A percentile compares a stretch with the other conserved stretches of the same genome.
phyloP scores from a whole-genome alignment of 2,888 invertebrate species.

The Euproctis similis region DNA sequence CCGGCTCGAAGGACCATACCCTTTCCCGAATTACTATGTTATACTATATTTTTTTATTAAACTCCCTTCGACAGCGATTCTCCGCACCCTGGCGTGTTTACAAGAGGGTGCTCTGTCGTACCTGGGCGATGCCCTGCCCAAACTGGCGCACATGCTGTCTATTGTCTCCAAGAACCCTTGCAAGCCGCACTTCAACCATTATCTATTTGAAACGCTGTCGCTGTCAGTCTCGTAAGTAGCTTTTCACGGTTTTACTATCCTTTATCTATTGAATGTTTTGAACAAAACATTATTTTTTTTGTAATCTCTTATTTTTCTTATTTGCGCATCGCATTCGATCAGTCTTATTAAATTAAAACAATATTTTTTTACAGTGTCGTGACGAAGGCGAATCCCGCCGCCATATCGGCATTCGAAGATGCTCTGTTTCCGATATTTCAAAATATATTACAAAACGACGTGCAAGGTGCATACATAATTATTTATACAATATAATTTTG shows the following conservation, averaged over 20 bases:
- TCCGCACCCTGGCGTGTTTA: slow-evolving; percentile 88
- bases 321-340: background rate
- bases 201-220: slow-evolving; percentile 95
- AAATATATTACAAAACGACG: slow-evolving; percentile 94
- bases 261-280: too few species aligned
- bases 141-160: slow-evolving; percentile 88
- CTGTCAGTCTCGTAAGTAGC: slow-evolving; percentile 89
- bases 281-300: too few species aligned
- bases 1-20: too few species aligned
- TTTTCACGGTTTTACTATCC: too few species aligned
- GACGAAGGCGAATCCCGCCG: slow-evolving; percentile 85
- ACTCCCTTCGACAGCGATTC: slow-evolving; percentile 87
- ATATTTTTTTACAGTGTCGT: slow-evolving; percentile 78
- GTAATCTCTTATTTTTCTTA: background rate
- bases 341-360: too few species aligned
- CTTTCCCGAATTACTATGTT: background rate
- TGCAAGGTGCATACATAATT: slow-evolving; percentile 90
- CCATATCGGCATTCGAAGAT: slow-evolving; percentile 92
- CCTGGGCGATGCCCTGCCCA: slow-evolving; percentile 86
- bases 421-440: slow-evolving; percentile 97
- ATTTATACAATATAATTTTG: too few species aligned
- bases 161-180: slow-evolving; percentile 94
- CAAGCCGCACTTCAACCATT: slow-evolving; percentile 98
- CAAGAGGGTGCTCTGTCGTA: slow-evolving; percentile 88
- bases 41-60: background rate